Base-by-base conservation (phyloP, 2,888 invertebrate species). In the Cephus pulcher region DNA sequence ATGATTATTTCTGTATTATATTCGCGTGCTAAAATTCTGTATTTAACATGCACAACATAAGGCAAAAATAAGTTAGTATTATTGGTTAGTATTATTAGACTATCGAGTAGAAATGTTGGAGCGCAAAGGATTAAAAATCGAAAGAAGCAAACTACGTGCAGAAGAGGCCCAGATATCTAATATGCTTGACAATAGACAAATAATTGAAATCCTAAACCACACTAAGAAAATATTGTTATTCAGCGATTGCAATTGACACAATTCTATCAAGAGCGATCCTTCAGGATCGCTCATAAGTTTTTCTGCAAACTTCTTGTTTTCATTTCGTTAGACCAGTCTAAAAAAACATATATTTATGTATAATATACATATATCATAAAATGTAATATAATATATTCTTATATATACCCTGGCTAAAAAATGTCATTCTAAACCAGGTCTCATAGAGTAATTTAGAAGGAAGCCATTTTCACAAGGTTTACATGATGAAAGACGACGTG, bases 351-450 rank as follows among this genome's bases (percentile, higher is more conserved):
- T 12, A 73, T 74, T 76, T 73, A 80, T 23, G 9, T 79, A 79
- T 76, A 78, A 81, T 77, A 71, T 69, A 32, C 33, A 73, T 74
- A 15, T 70, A 56, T 81, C 76, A 77, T 76, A 84, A 85, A 84
- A 83, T 84, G 83, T 80, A 83, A 83, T 82, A 83, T 80, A 82
- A 75, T 78, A 77, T 75, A 78, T 82, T 77, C 73, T 71, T 70
- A 15, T 78, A 32, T 71, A 40, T 73, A 79, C 75, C 76, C 80
- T 80, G 80, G 82, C 81, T 83, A 80, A 79, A 80, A 81, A 82
- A 80, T 81, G 74, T 81, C 77, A 78, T 77, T 77, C 70, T 77
- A 76, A 30, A 12, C 68, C 77, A 77, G 33, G 34, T 73, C 4
- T 74, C 34, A 30, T 32, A 3, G 15, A 3, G 34, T 32, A 76